Conservation (phyloP, 2,888 invertebrate genomes). For the Toxonevra muliebris region DNA sequence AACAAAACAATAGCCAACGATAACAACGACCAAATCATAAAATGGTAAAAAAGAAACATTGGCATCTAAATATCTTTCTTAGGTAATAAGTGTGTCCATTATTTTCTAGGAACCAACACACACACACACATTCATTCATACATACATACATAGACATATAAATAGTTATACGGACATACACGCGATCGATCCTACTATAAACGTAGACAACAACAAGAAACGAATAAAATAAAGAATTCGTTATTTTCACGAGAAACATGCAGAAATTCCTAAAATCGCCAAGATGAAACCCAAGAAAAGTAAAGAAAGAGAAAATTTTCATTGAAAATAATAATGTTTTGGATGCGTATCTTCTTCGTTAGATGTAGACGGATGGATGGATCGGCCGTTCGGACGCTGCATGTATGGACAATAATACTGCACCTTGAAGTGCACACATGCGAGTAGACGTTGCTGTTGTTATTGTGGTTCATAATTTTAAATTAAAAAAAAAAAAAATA, state of each 20-base stretch:
- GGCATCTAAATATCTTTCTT: not conserved
- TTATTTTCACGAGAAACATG: slow-evolving; percentile 27
- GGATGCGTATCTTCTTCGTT: slow-evolving; percentile 23
- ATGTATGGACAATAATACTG: too few relatives aligned
- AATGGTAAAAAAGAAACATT: not conserved
- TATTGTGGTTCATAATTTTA: slow-evolving; percentile 15
- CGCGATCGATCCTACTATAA: too few relatives aligned
- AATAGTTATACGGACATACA: not conserved
- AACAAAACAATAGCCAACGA: not conserved
- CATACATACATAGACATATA: not conserved
- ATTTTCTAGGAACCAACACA: not conserved
- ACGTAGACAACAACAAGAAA: too few relatives aligned
- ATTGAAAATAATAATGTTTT: slow-evolving; percentile 10
- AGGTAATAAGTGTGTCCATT: not conserved
- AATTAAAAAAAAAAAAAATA: slow-evolving; percentile 12
- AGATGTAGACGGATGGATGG: too few relatives aligned
- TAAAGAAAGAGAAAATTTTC: slow-evolving; percentile 29
- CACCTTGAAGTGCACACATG: too few relatives aligned
- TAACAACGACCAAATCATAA: not conserved
- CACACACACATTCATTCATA: not conserved
- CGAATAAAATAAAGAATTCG: slow-evolving; percentile 14
- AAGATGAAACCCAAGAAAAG: not conserved
- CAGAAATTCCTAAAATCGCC: slow-evolving; percentile 21
- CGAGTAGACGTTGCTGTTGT: slow-evolving; percentile 8
- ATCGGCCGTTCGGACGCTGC: too few relatives aligned